Base-by-base conservation (phyloP, 2,888 invertebrate genomes). In the Carabus problematicus region DNA sequence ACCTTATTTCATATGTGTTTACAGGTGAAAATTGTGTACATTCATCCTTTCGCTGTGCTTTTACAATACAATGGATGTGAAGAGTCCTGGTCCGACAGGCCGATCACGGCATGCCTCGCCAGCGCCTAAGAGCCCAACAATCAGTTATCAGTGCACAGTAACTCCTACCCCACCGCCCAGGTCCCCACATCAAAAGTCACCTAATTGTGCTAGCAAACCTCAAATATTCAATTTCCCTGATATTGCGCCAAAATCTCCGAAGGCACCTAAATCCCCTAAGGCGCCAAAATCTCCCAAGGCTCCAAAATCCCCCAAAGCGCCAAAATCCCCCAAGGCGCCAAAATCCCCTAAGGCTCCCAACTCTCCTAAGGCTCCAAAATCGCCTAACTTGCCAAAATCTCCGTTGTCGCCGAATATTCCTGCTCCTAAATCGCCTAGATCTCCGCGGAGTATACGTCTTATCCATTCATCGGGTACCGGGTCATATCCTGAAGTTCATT, bases 121-220 rank as follows among this genome's bases (percentile, higher is more conserved):
- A 8, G 71, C 72, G 1, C 72, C 79, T 3, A 75, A 76, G 43
- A 81, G 80, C 71, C 80, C 80, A 8, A 75, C 77, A 1, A 63
- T 75, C 18, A 76, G 72, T 64, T 77, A 77, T 70, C 75, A 77
- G 18, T 73, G 72, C 60, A 73, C 72, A 1, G 74, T 74, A 12
- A 75, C 74, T 29, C 74, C 74, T 9, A 67, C 67, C 6, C 67
- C 67, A 42, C 1, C 67, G 69, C 39, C 40, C 52, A 29, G 47
- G 54, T 18, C 68, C 29, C 47, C 62, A 40, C 56, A 62, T 7
- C 47, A 61, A 61, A 11, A 58, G 40, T 59, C 67, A 55, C 64
- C 67, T 1, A 55, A 55, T 39, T 66, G 66, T 29, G 47, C 39
- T 8, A 56, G 56, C 16, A 8, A 47, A 8, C 41, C 52, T 4